Conservation (phyloP, 2,888 invertebrate genomes). For the Dastarcus helophoroides region DNA sequence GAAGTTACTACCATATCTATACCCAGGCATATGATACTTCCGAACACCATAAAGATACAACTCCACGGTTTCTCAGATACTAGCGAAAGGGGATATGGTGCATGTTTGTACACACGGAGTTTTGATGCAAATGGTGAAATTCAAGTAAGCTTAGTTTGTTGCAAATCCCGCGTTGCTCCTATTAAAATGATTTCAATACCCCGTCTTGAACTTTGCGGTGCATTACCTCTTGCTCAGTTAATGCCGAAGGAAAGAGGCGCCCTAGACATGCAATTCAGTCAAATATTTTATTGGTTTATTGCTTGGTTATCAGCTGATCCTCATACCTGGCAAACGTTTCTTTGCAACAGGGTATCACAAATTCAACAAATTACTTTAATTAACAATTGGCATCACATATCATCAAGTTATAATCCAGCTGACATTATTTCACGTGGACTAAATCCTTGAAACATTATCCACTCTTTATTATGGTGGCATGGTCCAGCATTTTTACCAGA, state of each 20-base stretch:
- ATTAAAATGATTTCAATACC: conserved; percentile 15
- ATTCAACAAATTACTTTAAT: neutral
- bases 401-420: conserved; percentile 2
- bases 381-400: neutral
- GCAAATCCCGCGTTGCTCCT: conserved; percentile 13
- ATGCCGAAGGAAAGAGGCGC: neutral
- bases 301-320: conserved; percentile 4
- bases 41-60: no score
- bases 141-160: conserved; percentile 3
- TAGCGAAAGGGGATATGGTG: no score
- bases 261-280: neutral
- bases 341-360: conserved; percentile 3
- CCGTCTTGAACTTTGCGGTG: conserved; percentile 14
- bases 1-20: no score
- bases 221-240: conserved; percentile 12
- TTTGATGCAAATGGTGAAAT: neutral
- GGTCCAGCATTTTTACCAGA: conserved; percentile 3
- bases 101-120: no score
- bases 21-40: no score
- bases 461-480: conserved; percentile 3
- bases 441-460: neutral
- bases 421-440: conserved; percentile 3
- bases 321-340: conserved; percentile 1
- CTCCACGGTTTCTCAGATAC: no score
- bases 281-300: neutral